These are phyloP conservation scores for Silurus meridionalis DNA, from an alignment of 2,113 vertebrate genomes.

Conservation along the genomic window DNA sequence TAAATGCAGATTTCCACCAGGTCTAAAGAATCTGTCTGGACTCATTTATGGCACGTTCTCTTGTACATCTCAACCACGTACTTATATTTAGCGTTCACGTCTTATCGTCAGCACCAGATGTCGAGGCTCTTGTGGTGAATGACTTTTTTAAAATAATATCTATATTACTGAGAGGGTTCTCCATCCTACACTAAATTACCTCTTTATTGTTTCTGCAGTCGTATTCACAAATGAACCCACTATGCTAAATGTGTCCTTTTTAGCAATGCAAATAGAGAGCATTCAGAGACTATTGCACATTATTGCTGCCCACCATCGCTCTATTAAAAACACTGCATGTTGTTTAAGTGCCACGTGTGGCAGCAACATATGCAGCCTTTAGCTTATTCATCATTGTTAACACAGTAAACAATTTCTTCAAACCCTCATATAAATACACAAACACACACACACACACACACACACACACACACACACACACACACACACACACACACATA, in stretches of 20 bases:
- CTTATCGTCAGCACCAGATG: constrained; percentile 21
- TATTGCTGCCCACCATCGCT: constrained; percentile 21
- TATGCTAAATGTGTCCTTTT: constrained; percentile 20
- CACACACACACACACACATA: background rate
- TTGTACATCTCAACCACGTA: background rate
- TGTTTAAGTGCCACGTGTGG: background rate
- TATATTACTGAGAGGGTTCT: background rate
- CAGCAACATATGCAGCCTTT: constrained; percentile 65
- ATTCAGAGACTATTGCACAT: constrained; percentile 26
- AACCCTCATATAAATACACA: background rate
- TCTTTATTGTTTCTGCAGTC: constrained; percentile 24
- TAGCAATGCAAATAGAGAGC: constrained; percentile 21
- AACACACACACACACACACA: background rate
- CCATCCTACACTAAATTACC: background rate
- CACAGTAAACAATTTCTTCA: constrained; percentile 65
- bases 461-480: background rate
- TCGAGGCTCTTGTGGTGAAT: background rate
- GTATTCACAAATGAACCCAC: constrained; percentile 7
- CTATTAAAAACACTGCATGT: constrained; percentile 22
- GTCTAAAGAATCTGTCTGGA: background rate
- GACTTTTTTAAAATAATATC: background rate
- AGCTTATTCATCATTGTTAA: constrained; percentile 71
- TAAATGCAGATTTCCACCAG: constrained; percentile 9
- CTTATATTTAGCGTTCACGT: constrained; percentile 5
- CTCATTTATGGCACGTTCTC: background rate